A percentile compares a stretch with the other conserved stretches of the same genome.
These are phyloP conservation scores for Pica pica DNA, from an alignment of 2,113 vertebrate genomes.

Conservation along the genomic window DNA sequence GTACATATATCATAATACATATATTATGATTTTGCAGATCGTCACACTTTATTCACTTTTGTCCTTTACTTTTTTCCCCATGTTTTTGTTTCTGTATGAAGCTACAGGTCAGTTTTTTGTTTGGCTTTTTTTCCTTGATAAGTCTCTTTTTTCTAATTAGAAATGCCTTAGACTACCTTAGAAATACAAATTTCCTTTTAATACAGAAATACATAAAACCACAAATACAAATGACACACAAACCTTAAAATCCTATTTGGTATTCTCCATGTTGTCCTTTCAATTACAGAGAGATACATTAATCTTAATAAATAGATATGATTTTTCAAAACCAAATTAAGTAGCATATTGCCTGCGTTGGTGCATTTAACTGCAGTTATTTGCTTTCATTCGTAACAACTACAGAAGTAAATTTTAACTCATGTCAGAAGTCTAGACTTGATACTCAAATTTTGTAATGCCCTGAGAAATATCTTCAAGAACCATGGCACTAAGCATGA, in stretches of 20 bases:
- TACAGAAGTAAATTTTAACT: background rate
- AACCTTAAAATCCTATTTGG: background rate
- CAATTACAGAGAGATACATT: background rate
- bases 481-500: background rate
- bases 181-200: background rate
- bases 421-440: background rate
- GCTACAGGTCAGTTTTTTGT: accelerated
- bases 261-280: background rate
- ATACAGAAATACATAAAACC: background rate
- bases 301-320: background rate
- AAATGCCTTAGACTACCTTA: background rate
- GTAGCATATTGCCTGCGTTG: background rate
- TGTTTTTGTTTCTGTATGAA: background rate
- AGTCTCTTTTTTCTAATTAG: background rate
- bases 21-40: background rate
- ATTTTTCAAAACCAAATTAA: background rate
- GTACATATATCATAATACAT: background rate
- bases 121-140: background rate
- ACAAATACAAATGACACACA: background rate
- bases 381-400: background rate
- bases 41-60: background rate
- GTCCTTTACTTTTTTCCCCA: background rate
- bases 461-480: background rate
- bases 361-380: background rate
- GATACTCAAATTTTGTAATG: background rate